Conservation (phyloP, 2,888 invertebrate species). For the Capitulum mitella region DNA sequence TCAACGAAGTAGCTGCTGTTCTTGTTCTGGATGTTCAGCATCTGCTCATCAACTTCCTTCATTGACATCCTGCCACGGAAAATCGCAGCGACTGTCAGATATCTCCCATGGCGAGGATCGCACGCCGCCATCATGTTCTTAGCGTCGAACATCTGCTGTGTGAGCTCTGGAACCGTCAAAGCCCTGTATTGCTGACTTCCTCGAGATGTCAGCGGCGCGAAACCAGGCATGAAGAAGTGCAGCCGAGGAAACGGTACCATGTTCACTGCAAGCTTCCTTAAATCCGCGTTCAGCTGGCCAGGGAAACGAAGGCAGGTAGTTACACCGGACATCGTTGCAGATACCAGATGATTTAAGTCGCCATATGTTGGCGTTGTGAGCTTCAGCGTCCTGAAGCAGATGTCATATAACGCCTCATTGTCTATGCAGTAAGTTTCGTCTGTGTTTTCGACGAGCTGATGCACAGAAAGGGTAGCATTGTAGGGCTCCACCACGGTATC, state of each 20-base stretch:
- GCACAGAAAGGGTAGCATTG: slow-evolving; percentile 51
- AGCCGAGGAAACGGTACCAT: slow-evolving; percentile 97
- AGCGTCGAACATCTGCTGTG: slow-evolving; percentile 57
- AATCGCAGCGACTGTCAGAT: slow-evolving; percentile 55
- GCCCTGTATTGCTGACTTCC: slow-evolving; percentile 56
- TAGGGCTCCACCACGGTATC: slow-evolving; percentile 53
- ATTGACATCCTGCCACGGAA: slow-evolving; percentile 54
- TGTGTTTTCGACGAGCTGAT: slow-evolving; percentile 50
- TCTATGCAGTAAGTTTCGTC: slow-evolving; percentile 52
- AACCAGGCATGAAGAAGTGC: slow-evolving; percentile 94
- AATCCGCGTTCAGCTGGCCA: slow-evolving; percentile 86
- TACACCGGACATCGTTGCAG: slow-evolving; percentile 73
- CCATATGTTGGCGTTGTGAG: slow-evolving; percentile 50
- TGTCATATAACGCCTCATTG: slow-evolving; percentile 52
- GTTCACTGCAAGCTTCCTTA: slow-evolving; percentile 86
- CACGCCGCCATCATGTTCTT: slow-evolving; percentile 59
- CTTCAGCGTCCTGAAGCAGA: slow-evolving; percentile 52
- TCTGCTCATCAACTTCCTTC: slow-evolving; percentile 69
- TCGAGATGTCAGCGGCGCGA: slow-evolving; percentile 71
- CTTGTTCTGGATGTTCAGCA: slow-evolving; percentile 69
- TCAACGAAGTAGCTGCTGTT: slow-evolving; percentile 76
- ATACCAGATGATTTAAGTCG: slow-evolving; percentile 48
- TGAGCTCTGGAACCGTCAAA: slow-evolving; percentile 62
- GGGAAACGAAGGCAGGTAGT: slow-evolving; percentile 87
- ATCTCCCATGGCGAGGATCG: slow-evolving; percentile 53